Percentiles rank a stretch among this genome's conserved stretches.
phyloP scores from a whole-genome alignment of 2,888 invertebrate genomes.

The Mesopsocus fuscifrons region DNA sequence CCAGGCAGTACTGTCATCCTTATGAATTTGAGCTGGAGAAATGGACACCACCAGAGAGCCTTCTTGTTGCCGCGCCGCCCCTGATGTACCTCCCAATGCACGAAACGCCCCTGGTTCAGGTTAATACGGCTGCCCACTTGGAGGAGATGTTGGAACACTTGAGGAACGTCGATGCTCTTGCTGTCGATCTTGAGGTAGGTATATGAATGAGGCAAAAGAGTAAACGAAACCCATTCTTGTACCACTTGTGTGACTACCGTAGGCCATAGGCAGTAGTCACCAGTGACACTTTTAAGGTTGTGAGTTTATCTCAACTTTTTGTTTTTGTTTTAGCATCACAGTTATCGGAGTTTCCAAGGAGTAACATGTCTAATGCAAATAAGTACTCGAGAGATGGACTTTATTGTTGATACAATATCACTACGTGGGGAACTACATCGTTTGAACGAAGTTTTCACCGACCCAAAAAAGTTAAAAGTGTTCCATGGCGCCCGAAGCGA shows the following conservation, averaged over 20 bases:
- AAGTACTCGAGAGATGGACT: slow-evolving; percentile 63
- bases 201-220: too few species aligned
- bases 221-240: too few species aligned
- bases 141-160: slow-evolving; percentile 46
- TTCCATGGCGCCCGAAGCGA: slow-evolving; percentile 85
- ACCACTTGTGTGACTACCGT: too few species aligned
- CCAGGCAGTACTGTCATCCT: slow-evolving; percentile 59
- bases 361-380: slow-evolving; percentile 93
- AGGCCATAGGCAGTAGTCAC: too few species aligned
- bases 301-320: too few species aligned
- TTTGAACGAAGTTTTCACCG: slow-evolving; percentile 77
- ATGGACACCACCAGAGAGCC: slow-evolving; percentile 37
- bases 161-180: slow-evolving; percentile 46
- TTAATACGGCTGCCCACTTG: slow-evolving; percentile 45
- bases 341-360: slow-evolving; percentile 80
- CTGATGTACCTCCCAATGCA: slow-evolving; percentile 31
- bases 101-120: slow-evolving; percentile 43
- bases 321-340: slow-evolving; percentile 47
- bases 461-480: slow-evolving; percentile 75
- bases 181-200: slow-evolving; percentile 60
- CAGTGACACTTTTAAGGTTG: too few species aligned
- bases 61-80: slow-evolving; percentile 30
- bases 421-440: slow-evolving; percentile 63
- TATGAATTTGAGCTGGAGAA: slow-evolving; percentile 67
- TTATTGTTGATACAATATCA: slow-evolving; percentile 69